phyloP scores from a whole-genome alignment of 1,140 invertebrate genomes.

The Archivesica marissinica region DNA sequence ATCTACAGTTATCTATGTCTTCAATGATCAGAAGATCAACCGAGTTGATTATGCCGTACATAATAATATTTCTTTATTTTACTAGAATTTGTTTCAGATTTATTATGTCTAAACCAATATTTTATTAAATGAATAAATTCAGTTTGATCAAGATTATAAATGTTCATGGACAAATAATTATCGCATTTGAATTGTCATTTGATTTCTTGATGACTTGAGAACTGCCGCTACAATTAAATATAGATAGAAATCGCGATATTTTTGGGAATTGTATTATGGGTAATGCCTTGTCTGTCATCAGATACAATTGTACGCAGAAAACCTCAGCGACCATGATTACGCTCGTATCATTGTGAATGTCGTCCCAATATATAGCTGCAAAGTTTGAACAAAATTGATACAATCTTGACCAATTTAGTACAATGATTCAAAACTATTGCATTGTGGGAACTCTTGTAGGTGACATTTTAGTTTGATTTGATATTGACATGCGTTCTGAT shows the following conservation, averaged over 20 bases:
- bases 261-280: conserved; percentile 4
- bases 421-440: conserved; percentile 19
- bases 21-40: conserved; percentile 19
- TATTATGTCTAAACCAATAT: not conserved
- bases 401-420: conserved; percentile 38
- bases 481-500: conserved; percentile 10
- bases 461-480: not conserved
- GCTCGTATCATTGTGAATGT: conserved; percentile 54
- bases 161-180: conserved; percentile 36
- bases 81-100: conserved; percentile 38
- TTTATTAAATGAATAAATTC: conserved; percentile 33
- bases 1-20: no score
- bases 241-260: conserved; percentile 29
- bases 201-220: conserved; percentile 33
- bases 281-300: conserved; percentile 34
- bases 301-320: conserved; percentile 24
- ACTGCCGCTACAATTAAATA: conserved; percentile 48
- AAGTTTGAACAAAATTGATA: conserved; percentile 36
- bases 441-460: conserved; percentile 28
- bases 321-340: conserved; percentile 23
- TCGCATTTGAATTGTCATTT: conserved; percentile 26
- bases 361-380: conserved; percentile 23
- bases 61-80: not conserved
- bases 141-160: conserved; percentile 7
- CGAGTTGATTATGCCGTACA: not conserved